Percentiles rank a stretch among this genome's conserved stretches.
Conservation (phyloP, 2,113 vertebrate species). For the Tringa solitaria region DNA sequence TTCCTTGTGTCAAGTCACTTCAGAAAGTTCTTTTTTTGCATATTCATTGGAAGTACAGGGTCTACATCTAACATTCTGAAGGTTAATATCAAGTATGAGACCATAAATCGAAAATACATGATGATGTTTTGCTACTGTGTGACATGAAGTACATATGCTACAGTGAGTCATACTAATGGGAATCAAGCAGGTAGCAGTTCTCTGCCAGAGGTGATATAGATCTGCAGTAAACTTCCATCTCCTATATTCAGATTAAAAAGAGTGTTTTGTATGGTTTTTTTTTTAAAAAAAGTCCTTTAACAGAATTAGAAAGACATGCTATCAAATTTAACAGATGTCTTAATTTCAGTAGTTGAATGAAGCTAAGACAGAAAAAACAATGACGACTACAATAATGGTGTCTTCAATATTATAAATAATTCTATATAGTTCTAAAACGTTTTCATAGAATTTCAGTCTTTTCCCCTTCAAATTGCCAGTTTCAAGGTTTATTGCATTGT, state of each 20-base stretch:
- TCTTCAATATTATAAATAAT: neutral
- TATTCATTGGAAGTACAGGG: neutral
- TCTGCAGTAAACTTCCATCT: neutral
- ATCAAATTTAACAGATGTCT: neutral
- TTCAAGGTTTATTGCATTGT: neutral
- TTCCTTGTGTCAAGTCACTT: neutral
- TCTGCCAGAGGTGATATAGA: neutral
- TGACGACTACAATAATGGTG: neutral
- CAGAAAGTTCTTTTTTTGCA: neutral
- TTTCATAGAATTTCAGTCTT: neutral
- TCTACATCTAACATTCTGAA: neutral
- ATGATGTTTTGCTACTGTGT: neutral
- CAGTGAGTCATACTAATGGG: neutral
- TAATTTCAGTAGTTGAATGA: too few species aligned
- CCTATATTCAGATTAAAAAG: neutral
- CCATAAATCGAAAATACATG: neutral
- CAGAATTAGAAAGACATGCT: fast-evolving
- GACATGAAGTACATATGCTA: neutral
- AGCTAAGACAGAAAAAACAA: neutral
- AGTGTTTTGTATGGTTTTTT: neutral
- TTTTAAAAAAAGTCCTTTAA: neutral
- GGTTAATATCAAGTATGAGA: neutral
- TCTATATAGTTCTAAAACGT: neutral
- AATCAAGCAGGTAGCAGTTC: neutral
- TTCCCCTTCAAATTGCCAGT: neutral